Percentiles rank a stretch among this genome's conserved stretches.
Evolutionary conservation across 2,113 vertebrate species (phyloP).

Genomic region (Xyrauchen texanus): DNA sequence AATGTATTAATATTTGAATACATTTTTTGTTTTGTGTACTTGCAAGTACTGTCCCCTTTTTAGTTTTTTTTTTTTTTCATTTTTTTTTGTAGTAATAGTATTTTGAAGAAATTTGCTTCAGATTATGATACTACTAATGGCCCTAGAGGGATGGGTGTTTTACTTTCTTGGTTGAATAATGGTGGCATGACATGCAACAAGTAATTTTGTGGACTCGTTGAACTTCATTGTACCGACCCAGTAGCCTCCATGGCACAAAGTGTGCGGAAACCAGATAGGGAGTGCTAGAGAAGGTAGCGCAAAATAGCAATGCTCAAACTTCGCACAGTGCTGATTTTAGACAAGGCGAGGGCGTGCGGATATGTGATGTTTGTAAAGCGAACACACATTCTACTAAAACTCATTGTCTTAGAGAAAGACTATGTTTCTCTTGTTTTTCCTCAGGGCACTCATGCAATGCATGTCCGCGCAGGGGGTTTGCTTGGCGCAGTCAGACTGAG

Average conservation of each 20-base stretch:
- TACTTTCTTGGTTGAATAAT: neutral
- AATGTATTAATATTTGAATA: too few relatives aligned
- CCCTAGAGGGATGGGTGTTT: neutral
- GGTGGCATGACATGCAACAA: neutral
- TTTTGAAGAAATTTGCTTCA: neutral
- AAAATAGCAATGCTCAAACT: neutral
- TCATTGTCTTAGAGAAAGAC: neutral
- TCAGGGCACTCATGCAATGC: neutral
- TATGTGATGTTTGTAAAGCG: neutral
- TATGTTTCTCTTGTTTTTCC: constrained; percentile 4
- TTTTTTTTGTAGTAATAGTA: neutral
- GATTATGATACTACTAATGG: neutral
- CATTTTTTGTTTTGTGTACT: too few relatives aligned
- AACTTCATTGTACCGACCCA: too few relatives aligned
- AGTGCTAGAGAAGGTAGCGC: neutral
- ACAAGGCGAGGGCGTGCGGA: neutral
- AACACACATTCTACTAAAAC: neutral
- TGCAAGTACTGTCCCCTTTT: too few relatives aligned
- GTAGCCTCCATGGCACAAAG: too few relatives aligned
- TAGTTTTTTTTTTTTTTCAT: neutral
- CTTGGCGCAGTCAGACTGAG: neutral
- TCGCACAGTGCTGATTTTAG: neutral
- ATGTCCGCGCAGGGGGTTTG: neutral
- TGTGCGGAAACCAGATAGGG: neutral
- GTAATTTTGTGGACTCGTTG: neutral